Conservation (phyloP, 1,140 invertebrate genomes). For the Coenobita brevimanus region DNA sequence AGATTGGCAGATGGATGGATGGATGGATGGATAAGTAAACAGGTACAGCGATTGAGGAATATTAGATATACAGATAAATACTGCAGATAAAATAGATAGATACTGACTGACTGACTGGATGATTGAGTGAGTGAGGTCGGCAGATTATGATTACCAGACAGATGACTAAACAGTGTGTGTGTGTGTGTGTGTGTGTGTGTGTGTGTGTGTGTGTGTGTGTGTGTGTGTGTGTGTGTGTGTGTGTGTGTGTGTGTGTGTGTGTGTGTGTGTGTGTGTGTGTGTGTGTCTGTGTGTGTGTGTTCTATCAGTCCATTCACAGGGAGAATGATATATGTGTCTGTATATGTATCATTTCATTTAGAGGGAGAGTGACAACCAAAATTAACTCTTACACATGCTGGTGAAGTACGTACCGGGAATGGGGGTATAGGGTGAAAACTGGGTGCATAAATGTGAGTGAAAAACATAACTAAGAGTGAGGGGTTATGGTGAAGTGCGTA, state of each 20-base stretch:
- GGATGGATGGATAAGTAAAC: too few species aligned
- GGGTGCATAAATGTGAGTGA: background rate
- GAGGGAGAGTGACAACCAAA: background rate
- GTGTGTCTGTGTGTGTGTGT: background rate
- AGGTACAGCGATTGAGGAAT: too few species aligned
- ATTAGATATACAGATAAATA: too few species aligned
- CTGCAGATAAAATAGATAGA: too few species aligned
- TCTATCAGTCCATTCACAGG: background rate
- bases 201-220: conserved; percentile 4
- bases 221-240: conserved; percentile 3
- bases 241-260: background rate
- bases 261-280: background rate
- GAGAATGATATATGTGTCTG: too few species aligned
- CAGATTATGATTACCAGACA: background rate
- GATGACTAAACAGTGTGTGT: background rate
- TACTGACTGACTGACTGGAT: too few species aligned
- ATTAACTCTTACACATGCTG: too few species aligned
- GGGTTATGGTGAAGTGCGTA: background rate
- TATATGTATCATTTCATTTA: too few species aligned
- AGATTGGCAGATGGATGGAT: too few species aligned
- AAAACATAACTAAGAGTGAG: background rate
- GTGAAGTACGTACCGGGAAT: background rate
- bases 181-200: background rate
- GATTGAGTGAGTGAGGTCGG: too few species aligned
- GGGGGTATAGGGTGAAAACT: background rate